phyloP scores from a whole-genome alignment of 2,797 vertebrate genomes.

The Ctenopoma kingsleyae region DNA sequence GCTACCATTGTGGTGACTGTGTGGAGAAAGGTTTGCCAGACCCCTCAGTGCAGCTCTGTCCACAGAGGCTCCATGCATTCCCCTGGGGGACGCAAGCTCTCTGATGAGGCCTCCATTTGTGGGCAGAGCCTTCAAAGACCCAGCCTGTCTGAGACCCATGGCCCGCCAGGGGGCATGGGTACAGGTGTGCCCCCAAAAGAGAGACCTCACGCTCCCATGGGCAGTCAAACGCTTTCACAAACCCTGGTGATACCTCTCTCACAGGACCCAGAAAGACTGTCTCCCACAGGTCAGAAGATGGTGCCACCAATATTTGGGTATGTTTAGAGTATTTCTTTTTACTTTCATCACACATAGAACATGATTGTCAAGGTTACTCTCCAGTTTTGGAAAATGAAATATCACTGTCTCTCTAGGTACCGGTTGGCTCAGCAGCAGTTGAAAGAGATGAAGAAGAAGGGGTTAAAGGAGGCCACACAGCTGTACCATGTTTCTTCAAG shows the following conservation, averaged over 20 bases:
- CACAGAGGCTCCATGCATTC: slow-evolving; percentile 87
- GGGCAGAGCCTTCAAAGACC: slow-evolving; percentile 88
- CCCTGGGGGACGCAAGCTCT: slow-evolving; percentile 89
- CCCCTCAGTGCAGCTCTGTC: slow-evolving; percentile 87
- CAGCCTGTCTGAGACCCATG: slow-evolving; percentile 86
- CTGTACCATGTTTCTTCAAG: slow-evolving; percentile 96
- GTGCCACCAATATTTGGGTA: slow-evolving; percentile 93
- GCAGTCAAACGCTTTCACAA: slow-evolving; percentile 78
- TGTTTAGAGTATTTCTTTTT: slow-evolving; percentile 22
- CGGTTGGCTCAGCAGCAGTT: slow-evolving; percentile 95
- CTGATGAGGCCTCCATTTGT: slow-evolving; percentile 93
- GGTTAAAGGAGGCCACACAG: slow-evolving; percentile 92
- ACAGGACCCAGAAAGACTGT: slow-evolving; percentile 87
- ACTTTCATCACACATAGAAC: neutral
- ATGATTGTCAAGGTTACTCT: neutral
- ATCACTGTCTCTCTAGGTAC: slow-evolving; percentile 77
- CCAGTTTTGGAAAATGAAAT: neutral
- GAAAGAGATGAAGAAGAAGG: slow-evolving; percentile 98
- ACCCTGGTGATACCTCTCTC: slow-evolving; percentile 65
- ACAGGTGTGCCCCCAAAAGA: slow-evolving; percentile 57
- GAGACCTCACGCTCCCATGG: slow-evolving; percentile 73
- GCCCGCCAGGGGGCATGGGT: slow-evolving; percentile 62
- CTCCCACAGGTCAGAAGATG: slow-evolving; percentile 90
- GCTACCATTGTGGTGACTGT: slow-evolving; percentile 91
- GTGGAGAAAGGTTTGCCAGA: slow-evolving; percentile 91